Evolutionary conservation across 2,888 invertebrate genomes (phyloP), one percentile per base, ranked within the genome.

Genomic region (Aleiodes alternator): DNA sequence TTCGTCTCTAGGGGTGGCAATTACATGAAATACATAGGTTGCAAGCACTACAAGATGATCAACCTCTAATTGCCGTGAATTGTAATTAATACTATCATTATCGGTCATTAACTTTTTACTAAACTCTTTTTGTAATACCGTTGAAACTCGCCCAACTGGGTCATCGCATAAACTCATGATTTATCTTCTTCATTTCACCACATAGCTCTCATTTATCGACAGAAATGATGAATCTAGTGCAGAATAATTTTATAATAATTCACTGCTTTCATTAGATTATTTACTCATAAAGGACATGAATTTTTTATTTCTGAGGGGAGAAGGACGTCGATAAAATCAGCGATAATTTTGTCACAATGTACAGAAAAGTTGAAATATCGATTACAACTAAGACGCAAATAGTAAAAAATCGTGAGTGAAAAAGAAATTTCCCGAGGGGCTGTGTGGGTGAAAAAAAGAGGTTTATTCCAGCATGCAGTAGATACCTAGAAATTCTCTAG

Each of bases 331-430:
- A n/a, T 69, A 31, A 34, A 29, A 50, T 51, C 51, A 2, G 23
- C 53, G 34, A 16, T 53, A 23, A 69, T 69, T 69, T 56, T 56
- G 56, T 69, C 14, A 31, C 16, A 55, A 55, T 69, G 56, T 56
- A 56, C 56, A 34, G n/a, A 56, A 14, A 16, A 50, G 43, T 48
- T 59, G 34, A 14, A 59, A 50, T 50, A 59, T 61, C 16, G 50
- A 61, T 61, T 38, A 64, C 50, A 61, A 53, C 12, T 53, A 53
- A 50, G 38, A 68, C 31, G 64, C 43, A 23, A 11, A 48, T 23
- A 64, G 48, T 16, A 6, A 61, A 53, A 55, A 69, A 69, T 69
- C 12, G 29, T 72, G 14, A 50, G 12, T 61, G 31, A 57, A 50
- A 43, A 12, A 43, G 23, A 16, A 34, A 64, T 43, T 29, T 50